Base-by-base conservation (phyloP, 2,797 vertebrate genomes). In the Antennarius maculatus region DNA sequence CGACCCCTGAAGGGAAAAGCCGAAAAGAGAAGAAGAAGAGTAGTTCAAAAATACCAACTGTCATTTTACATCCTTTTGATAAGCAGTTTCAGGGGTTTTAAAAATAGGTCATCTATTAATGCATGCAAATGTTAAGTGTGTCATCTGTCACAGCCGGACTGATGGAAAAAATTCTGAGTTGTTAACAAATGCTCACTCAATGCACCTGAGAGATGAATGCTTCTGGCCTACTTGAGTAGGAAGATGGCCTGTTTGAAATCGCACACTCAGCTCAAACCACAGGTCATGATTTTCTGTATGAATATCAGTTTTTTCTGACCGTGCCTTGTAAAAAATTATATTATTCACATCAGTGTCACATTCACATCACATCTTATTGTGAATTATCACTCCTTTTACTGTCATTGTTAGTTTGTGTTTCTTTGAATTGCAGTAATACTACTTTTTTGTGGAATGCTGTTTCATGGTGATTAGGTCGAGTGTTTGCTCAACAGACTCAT, bases 41-140 rank as follows among this genome's bases (percentile, higher is more conserved):
- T 23, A 23, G 23, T 23, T 23, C 23, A 23, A 23, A 23, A 23
- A 23, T 23, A 80, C 85, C 76, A 79, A 79, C 75, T 84, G 79
- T 77, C 82, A 75, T 88, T 90, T 88, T 85, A 84, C 68, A 76
- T 85, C 84, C 84, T 84, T 83, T 65, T 61, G 49, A 67, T 64
- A 53, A 54, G 54, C 51, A 71, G 84, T 85, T 34, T 34, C 31
- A 34, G 85, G 86, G 59, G 59, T 13, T 78, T 66, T 62, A 23
- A 75, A 68, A 77, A 46, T 13, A 79, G 66, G 39, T 48, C 45
- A 34, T 73, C 42, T 72, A 41, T 61, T 66, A 27, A 2, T 18
- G 41, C 51, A 65, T 73, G 66, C 59, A 84, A 66, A 79, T 73
- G 29, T 39, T 62, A 50, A 58, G 53, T 8, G 12, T 51, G 42